Base-by-base conservation (phyloP, 2,797 vertebrate species). In the Antrozous pallidus region DNA sequence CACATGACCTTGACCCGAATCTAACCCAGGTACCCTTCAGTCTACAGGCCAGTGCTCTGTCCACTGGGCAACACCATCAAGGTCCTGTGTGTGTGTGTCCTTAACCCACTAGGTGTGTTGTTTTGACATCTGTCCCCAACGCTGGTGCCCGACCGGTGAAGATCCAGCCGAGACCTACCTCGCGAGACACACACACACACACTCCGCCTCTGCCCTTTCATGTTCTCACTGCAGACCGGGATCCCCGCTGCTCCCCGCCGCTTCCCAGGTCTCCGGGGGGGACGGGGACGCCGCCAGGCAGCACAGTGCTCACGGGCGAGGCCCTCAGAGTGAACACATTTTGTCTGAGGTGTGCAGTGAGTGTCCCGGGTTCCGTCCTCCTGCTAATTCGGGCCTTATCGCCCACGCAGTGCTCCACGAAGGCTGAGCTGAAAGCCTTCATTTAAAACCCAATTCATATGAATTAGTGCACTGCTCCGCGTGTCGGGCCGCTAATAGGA, bases 341-440 rank as follows among this genome's bases (percentile, higher is more conserved):
- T n/a, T n/a, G n/a, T n/a, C n/a, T n/a, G n/a, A n/a, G n/a, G n/a
- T n/a, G n/a, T n/a, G n/a, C n/a, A n/a, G n/a, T n/a, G n/a, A n/a
- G n/a, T n/a, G n/a, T n/a, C n/a, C n/a, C n/a, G n/a, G n/a, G n/a
- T n/a, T n/a, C 97, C 97, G 95, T 97, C 94, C 96, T 93, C 93
- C 79, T 94, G 95, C 31, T 97, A 98, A 98, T 98, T 97, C 96
- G 90, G 90, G 91, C 88, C 96, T 98, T 97, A 97, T 93, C 95
- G 69, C 95, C 95, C 95, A 96, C 96, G 96, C 96, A 95, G 96
- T 97, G 97, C 97, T 98, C 98, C 98, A 98, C 93, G 97, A 97
- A 97, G 90, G 92, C 89, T 97, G 96, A 97, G 96, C 96, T 97
- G 97, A 98, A 98, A 98, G 96, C 96, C 98, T 97, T 97, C 97